Evolutionary conservation across 30 jellyfish, hydroid and myxozoan species (phyloP).

Genomic region (Nemopilema nomurai): DNA sequence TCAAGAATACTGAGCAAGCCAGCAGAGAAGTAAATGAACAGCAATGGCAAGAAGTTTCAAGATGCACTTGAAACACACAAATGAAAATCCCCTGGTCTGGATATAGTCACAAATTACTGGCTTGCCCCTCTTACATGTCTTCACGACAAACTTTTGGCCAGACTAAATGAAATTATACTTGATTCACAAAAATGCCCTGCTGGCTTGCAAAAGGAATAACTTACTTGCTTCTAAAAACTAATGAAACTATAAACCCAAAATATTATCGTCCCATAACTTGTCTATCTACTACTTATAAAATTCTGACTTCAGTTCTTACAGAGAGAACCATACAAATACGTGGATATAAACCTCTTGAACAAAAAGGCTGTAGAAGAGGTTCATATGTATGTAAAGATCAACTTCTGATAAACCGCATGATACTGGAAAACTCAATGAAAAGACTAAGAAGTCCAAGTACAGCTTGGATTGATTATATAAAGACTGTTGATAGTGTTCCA

Average conservation of each 20-base stretch:
- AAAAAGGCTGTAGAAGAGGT: constrained; percentile 39
- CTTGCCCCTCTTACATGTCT: not conserved
- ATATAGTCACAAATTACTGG: constrained; percentile 15
- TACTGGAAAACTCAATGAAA: constrained; percentile 8
- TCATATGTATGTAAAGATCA: constrained; percentile 30
- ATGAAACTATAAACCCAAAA: constrained; percentile 9
- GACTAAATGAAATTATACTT: not conserved
- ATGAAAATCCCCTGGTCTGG: constrained; percentile 19
- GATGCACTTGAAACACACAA: constrained; percentile 2
- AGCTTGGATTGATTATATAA: constrained; percentile 37
- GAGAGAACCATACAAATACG: constrained; percentile 7
- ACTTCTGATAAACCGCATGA: constrained; percentile 28
- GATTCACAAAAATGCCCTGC: constrained; percentile 11
- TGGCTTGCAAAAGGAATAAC: constrained; percentile 24
- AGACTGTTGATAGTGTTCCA: constrained; percentile 22
- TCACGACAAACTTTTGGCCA: not conserved
- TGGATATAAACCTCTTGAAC: constrained; percentile 14
- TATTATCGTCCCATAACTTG: constrained; percentile 33
- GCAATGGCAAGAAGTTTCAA: constrained; percentile 1
- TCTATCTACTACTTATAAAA: constrained; percentile 23
- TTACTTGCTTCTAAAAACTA: constrained; percentile 13
- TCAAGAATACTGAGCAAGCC: not conserved
- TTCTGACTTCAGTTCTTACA: constrained; percentile 17
- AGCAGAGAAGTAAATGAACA: constrained; percentile 6
- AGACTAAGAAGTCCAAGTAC: not conserved